These are phyloP conservation scores for Diloba caeruleocephala DNA, from an alignment of 2,888 invertebrate species.

Conservation along the genomic window DNA sequence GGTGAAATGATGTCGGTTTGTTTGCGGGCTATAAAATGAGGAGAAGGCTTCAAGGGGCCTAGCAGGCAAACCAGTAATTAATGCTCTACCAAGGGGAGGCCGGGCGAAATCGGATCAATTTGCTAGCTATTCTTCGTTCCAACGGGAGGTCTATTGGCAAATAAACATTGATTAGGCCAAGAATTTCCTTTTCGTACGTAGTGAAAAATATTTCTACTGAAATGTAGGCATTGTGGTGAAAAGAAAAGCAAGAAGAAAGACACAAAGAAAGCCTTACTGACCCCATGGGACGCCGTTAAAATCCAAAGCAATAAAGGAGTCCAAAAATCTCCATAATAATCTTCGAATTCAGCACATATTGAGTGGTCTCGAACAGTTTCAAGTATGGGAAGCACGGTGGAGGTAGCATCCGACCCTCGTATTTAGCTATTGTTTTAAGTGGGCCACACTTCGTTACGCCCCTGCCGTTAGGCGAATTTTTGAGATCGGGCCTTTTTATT, in stretches of 20 bases:
- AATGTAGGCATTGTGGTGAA: too few species aligned
- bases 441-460: constrained; percentile 87
- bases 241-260: constrained; percentile 18
- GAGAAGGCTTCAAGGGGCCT: constrained; percentile 68
- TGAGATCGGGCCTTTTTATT: constrained; percentile 77
- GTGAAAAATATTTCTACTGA: too few species aligned
- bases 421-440: constrained; percentile 89
- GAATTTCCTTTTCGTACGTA: constrained; percentile 26
- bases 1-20: constrained; percentile 83
- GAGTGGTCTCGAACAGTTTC: constrained; percentile 79
- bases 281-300: constrained; percentile 79
- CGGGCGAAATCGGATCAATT: constrained; percentile 86
- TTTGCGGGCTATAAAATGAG: constrained; percentile 85
- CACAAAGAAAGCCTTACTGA: constrained; percentile 75
- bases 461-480: constrained; percentile 80
- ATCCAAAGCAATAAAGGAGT: constrained; percentile 79
- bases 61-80: constrained; percentile 82
- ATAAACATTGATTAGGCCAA: constrained; percentile 71
- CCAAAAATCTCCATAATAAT: constrained; percentile 79
- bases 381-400: constrained; percentile 77
- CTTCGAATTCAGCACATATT: constrained; percentile 85
- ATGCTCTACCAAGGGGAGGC: constrained; percentile 76
- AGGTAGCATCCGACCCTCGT: constrained; percentile 79
- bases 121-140: constrained; percentile 77
- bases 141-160: constrained; percentile 65